These are phyloP conservation scores for Pseudomyrmex pallidus DNA, from an alignment of 1,140 invertebrate genomes.

Conservation along the genomic window DNA sequence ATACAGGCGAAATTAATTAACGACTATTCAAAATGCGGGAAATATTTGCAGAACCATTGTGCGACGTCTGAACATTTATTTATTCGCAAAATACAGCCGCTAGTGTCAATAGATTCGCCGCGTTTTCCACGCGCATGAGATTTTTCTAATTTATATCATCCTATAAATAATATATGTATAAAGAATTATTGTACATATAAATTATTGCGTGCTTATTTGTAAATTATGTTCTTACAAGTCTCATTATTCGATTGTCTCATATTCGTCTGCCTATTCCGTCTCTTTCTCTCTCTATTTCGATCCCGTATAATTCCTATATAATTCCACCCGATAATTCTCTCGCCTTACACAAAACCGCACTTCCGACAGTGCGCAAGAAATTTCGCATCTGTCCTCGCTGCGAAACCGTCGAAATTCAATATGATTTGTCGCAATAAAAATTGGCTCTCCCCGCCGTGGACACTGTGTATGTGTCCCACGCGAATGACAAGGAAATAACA, in stretches of 20 bases:
- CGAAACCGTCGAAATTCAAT: slow-evolving; percentile 44
- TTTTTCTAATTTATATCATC: background rate
- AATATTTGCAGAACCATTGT: slow-evolving; percentile 12
- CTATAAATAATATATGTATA: background rate
- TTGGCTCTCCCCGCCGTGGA: slow-evolving; percentile 34
- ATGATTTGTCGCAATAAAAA: slow-evolving; percentile 53
- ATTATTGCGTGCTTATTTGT: too few relatives aligned
- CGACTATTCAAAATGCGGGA: slow-evolving; percentile 1
- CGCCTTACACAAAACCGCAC: slow-evolving; percentile 39
- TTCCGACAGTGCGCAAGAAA: slow-evolving; percentile 37
- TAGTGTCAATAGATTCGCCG: background rate
- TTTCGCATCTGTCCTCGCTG: slow-evolving; percentile 22
- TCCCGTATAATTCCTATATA: too few relatives aligned
- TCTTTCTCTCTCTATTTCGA: background rate
- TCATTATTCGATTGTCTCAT: too few relatives aligned
- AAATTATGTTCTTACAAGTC: too few relatives aligned
- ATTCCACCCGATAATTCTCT: slow-evolving; percentile 36
- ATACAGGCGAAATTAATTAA: slow-evolving; percentile 38
- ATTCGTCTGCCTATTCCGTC: too few relatives aligned
- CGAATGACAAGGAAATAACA: slow-evolving; percentile 52
- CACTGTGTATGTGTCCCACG: background rate
- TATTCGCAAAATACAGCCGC: background rate
- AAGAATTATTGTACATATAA: too few relatives aligned
- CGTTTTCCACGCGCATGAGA: background rate
- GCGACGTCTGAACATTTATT: background rate